These are phyloP conservation scores for Vultur gryphus DNA, from an alignment of 2,797 vertebrate species.

Conservation along the genomic window DNA sequence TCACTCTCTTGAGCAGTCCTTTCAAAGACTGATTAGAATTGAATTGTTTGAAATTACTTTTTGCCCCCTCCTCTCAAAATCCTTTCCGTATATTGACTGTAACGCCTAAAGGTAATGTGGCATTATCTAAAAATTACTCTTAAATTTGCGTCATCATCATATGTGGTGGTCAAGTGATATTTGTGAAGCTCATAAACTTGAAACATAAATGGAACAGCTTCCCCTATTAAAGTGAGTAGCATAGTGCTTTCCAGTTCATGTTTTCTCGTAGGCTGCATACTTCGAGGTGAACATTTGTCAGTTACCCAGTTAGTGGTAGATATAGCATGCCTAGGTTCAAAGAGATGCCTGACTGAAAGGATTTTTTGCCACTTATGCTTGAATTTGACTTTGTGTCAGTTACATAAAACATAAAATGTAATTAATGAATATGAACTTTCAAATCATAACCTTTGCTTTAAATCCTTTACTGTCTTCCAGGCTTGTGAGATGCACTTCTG, in stretches of 20 bases:
- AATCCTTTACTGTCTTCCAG: not conserved
- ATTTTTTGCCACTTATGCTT: not conserved
- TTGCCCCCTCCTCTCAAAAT: not conserved
- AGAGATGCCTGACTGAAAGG: not conserved
- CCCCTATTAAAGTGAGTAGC: not conserved
- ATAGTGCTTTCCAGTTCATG: not conserved
- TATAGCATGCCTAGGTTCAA: not conserved
- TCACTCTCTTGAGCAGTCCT: not conserved
- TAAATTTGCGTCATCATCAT: not conserved
- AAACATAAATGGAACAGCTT: not conserved
- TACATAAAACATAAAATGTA: not conserved
- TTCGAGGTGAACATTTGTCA: not conserved
- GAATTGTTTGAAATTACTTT: not conserved
- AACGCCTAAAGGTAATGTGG: not conserved
- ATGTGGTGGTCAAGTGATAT: accelerated
- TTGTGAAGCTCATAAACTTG: not conserved
- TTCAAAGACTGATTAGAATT: not conserved
- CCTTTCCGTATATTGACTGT: not conserved
- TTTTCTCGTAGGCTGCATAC: not conserved
- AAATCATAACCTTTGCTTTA: not conserved
- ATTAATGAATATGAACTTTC: not conserved
- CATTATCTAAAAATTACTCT: not conserved
- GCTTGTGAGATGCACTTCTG: not conserved
- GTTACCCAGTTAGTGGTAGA: not conserved
- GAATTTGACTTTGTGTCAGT: not conserved